Evolutionary conservation across 1,140 invertebrate genomes (phyloP), one percentile per base, ranked within the genome.

Genomic region (Thalassaphorura encarpata): DNA sequence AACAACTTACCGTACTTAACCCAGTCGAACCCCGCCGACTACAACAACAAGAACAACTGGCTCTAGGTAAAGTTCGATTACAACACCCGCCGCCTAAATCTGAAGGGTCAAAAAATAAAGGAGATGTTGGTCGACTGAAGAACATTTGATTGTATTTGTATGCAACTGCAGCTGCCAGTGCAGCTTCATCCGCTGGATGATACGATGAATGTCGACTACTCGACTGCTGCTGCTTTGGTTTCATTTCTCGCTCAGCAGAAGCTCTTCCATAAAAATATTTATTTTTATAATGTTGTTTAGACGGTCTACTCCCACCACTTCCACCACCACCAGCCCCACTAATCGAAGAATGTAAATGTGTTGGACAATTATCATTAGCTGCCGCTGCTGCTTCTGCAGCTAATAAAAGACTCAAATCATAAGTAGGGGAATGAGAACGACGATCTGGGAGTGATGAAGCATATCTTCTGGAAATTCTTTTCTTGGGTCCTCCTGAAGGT

Each of bases 181-280:
- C 53, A 19, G 48, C 47, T 13, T 23, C 42, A 19, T 42, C 18
- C 11, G 21, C 50, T 45, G 63, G 63, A 54, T 62, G 57, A 46
- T 65, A 65, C 2, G 63, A 65, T 21, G 63, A 65, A 52, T 65
- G 63, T 49, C 63, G 19, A 55, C 60, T 65, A 26, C n/a, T 46
- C 3, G 46, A 24, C 11, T 21, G 2, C 26, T 33, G 42, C 27
- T 27, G 52, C 26, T 24, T 27, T 23, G 39, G 21, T 19, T 21
- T 43, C 28, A 60, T 33, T 27, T 60, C 60, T 41, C 60, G 13
- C 26, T 60, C 60, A 3, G 56, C 5, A 15, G 57, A 59, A 18
- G 56, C 54, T 46, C 59, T 57, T 3, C 53, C 56, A 59, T 59
- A 64, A 48, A 61, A 48, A 39, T 64, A 58, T 39, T 64, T 64